Conservation (phyloP, 2,113 vertebrate genomes). For the Arizona elegans region DNA sequence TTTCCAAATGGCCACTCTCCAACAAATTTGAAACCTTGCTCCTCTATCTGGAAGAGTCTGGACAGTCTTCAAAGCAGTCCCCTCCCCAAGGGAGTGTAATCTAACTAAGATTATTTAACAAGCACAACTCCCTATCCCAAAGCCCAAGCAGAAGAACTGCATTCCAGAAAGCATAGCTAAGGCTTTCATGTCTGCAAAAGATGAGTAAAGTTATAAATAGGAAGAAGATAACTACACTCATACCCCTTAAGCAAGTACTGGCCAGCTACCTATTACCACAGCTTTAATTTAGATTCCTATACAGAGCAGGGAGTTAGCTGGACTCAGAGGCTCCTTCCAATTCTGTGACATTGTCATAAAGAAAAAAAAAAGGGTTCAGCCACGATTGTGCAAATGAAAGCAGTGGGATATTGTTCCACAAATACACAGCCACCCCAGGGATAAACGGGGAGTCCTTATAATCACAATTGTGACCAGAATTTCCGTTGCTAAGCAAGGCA, state of each 20-base stretch:
- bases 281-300: neutral
- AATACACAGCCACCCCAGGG: neutral
- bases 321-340: neutral
- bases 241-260: neutral
- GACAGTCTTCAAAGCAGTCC: neutral
- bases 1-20: neutral
- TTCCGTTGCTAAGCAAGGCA: no score
- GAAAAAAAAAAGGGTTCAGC: neutral
- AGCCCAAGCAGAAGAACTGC: neutral
- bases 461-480: no score
- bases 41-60: neutral
- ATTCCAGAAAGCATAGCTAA: neutral
- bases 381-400: neutral
- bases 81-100: neutral
- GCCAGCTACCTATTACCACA: neutral
- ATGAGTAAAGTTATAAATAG: neutral
- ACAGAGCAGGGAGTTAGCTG: neutral
- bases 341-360: neutral
- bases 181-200: neutral
- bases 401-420: neutral
- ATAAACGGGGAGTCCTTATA: neutral
- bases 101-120: neutral
- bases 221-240: neutral
- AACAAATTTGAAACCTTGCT: neutral
- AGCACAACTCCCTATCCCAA: neutral